phyloP scores from a whole-genome alignment of 2,888 invertebrate species.

The Conchocele bisecta region DNA sequence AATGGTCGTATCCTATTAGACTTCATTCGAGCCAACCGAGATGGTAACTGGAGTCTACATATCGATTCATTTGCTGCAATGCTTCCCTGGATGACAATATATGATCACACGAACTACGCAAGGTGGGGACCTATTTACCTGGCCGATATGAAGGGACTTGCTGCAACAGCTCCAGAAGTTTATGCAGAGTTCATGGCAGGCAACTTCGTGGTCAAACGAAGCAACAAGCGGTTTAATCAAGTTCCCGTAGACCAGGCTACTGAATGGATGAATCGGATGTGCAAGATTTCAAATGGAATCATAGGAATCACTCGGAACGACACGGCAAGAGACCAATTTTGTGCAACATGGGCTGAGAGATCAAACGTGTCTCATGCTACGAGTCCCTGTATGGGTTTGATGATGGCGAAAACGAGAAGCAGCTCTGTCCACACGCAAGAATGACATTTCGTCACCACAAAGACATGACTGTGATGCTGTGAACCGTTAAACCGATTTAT shows the following conservation, averaged over 20 bases:
- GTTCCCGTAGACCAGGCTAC: slow-evolving; percentile 43
- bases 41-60: slow-evolving; percentile 45
- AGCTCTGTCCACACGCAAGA: too few species aligned
- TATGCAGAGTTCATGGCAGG: slow-evolving; percentile 34
- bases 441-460: too few species aligned
- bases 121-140: slow-evolving; percentile 53
- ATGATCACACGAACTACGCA: slow-evolving; percentile 47
- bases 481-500: too few species aligned
- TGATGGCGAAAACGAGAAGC: too few species aligned
- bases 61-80: slow-evolving; percentile 37
- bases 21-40: slow-evolving; percentile 39
- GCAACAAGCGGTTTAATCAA: slow-evolving; percentile 38
- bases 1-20: slow-evolving; percentile 16
- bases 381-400: too few species aligned
- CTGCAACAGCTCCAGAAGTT: slow-evolving; percentile 26
- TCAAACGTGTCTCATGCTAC: slow-evolving; percentile 20
- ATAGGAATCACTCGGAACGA: slow-evolving; percentile 45
- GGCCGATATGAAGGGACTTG: slow-evolving; percentile 32
- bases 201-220: slow-evolving; percentile 38
- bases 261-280: slow-evolving; percentile 39
- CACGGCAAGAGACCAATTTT: slow-evolving; percentile 34
- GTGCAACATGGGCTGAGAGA: slow-evolving; percentile 28
- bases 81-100: slow-evolving; percentile 40
- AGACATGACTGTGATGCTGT: too few species aligned
- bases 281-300: slow-evolving; percentile 32